phyloP scores from a whole-genome alignment of 2,797 vertebrate genomes.

The Spinibarbus caldwelli region DNA sequence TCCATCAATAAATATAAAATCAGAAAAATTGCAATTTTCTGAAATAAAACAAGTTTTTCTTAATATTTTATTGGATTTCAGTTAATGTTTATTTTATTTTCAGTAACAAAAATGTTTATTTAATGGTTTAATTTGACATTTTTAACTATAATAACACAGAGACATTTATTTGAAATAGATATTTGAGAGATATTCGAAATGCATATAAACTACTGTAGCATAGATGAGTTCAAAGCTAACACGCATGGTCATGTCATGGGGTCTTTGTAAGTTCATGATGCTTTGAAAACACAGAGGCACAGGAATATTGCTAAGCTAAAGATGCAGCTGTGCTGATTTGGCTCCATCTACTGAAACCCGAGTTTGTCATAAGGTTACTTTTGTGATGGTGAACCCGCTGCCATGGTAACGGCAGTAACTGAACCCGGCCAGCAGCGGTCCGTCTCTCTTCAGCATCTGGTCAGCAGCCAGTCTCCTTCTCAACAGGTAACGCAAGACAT shows the following conservation, averaged over 20 bases:
- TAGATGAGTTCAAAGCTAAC: not conserved
- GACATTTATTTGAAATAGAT: not conserved
- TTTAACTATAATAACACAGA: not conserved
- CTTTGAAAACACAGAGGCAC: not conserved
- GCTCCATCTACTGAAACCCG: conserved; percentile 59
- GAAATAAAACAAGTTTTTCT: not conserved
- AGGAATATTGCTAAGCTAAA: not conserved
- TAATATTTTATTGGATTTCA: not conserved
- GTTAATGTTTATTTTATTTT: not conserved
- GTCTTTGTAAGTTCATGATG: not conserved
- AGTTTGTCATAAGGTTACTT: conserved; percentile 46
- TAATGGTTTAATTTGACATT: not conserved
- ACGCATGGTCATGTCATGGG: not conserved
- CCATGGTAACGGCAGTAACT: conserved; percentile 60
- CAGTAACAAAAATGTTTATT: not conserved
- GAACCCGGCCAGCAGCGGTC: conserved; percentile 41
- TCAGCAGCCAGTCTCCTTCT: conserved; percentile 36
- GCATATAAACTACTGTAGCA: not conserved
- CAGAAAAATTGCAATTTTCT: not conserved
- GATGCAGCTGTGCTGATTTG: conserved; percentile 3
- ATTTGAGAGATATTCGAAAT: not conserved
- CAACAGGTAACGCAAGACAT: conserved; percentile 49
- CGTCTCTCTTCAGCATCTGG: conserved; percentile 60
- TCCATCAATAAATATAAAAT: too few species aligned
- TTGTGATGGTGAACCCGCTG: conserved; percentile 44